phyloP scores from a whole-genome alignment of 2,113 vertebrate genomes.

The Plecotus auritus region DNA sequence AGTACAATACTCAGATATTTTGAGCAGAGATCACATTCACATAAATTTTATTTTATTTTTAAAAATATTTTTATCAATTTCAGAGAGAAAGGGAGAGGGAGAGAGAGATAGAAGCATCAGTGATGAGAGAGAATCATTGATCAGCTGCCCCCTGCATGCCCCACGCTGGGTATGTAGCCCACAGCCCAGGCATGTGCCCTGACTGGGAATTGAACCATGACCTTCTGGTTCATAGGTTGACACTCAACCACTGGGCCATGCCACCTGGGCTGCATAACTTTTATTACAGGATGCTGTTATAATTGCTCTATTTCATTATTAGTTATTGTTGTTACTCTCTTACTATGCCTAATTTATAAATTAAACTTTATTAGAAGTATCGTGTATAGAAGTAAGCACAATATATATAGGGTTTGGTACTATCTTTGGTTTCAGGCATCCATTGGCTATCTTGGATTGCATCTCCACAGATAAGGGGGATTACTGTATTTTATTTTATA shows the following conservation, averaged over 20 bases:
- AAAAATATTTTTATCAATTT: too few species aligned
- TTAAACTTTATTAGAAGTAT: not conserved
- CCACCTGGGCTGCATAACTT: not conserved
- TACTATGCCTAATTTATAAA: not conserved
- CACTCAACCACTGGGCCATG: too few species aligned
- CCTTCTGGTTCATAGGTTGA: too few species aligned
- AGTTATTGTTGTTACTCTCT: not conserved
- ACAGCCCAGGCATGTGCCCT: too few species aligned
- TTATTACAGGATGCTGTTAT: not conserved
- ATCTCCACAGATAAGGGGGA: not conserved
- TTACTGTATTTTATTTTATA: not conserved
- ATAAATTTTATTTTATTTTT: not conserved
- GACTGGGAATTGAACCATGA: too few species aligned
- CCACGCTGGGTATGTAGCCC: too few species aligned
- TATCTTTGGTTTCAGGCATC: not conserved
- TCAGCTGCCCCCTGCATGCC: too few species aligned
- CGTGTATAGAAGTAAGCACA: not conserved
- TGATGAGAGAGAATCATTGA: too few species aligned
- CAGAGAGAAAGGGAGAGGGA: too few species aligned
- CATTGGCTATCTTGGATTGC: not conserved
- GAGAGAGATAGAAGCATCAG: too few species aligned
- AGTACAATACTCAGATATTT: not conserved
- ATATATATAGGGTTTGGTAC: not conserved
- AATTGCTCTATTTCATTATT: not conserved
- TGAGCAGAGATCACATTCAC: not conserved